Base-by-base conservation (phyloP, 2,113 vertebrate genomes). In the Greenwoodochromis staneri region DNA sequence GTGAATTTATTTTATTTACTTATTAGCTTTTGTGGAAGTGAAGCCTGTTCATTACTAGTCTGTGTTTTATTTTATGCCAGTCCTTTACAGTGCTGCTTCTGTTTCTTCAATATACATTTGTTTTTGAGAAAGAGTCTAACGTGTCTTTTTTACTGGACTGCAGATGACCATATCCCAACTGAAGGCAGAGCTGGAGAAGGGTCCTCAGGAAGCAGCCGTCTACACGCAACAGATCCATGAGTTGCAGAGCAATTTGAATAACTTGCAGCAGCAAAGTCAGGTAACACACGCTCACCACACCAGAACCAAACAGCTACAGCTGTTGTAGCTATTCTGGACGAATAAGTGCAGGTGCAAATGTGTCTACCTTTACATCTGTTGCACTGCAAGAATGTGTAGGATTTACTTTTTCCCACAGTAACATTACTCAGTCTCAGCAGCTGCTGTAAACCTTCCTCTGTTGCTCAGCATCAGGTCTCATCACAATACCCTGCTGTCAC, bases 141-240 rank as follows among this genome's bases (percentile, higher is more conserved):
- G 1, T 80, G 12, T 21, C 9, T 0, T 24, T 34, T 84, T 42
- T 90, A 2, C 81, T 80, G 14, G 31, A 5, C 80, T 91, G 27
- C 91, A 99, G 99, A 95, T 94, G 78, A 98, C 97, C 38, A 96
- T 99, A 93, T 96, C 91, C 34, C 97, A 99, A 10, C 94, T 99
- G 85, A 98, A 94, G 94, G 97, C 96, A 63, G 98, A 99, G 93
- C 97, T 99, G 94, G 97, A 98, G 85, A 99, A 99, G 92, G 98
- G 98, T 38, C 98, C 98, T 31, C 98, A 99, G 92, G 98, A 99
- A 86, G 97, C 97, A 89, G 98, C 98, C 12, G 97, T 99, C 9
- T 99, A 98, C 91, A 97, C 98, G 2, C 97, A 99, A 85, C 97
- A 99, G 93, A 95, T 98, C 91, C 97, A 99, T 34, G 97, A 98